Evolutionary conservation across 1,140 invertebrate genomes (phyloP), one percentile per base, ranked within the genome.

Genomic region (Solenopsis invicta): DNA sequence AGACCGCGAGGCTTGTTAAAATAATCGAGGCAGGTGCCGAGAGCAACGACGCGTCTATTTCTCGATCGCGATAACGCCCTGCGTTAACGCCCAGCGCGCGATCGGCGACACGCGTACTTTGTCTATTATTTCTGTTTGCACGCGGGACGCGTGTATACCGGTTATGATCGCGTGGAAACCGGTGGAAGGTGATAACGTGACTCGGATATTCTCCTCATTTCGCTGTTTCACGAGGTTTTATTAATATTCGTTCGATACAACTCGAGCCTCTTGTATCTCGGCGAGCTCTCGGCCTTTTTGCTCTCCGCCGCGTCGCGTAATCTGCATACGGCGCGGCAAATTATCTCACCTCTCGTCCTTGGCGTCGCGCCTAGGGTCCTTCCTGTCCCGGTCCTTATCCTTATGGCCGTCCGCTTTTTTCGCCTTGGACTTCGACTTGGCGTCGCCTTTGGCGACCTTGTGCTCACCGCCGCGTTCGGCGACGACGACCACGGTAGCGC

Each of bases 321-420:
- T 76, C 41, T 62, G n/a, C 59, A 78, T n/a, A 34, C 69, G 18
- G 5, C 24, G 48, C 29, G 2, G 12, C 12, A 62, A 64, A 54
- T 87, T 88, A 62, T 89, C 80, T 84, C 87, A 95, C 94, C 94
- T 94, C 64, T 93, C 92, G 81, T 95, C 92, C 89, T 93, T 94
- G 61, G 89, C 81, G 82, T 94, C 93, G 56, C 93, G 92, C 41
- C 90, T 93, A 62, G 59, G 71, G 48, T 93, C 92, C 86, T 93
- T 94, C 85, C 92, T 94, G 48, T 95, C 93, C 66, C 93, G 90
- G 34, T 93, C 91, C 86, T 91, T 93, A 45, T 94, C 94, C 69
- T 93, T 94, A 12, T 91, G 85, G n/a, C 81, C 86, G 66, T 94
- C 94, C 66, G 86, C 88, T 82, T 92, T 94, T 85, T 93, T 95